phyloP scores from a whole-genome alignment of 2,888 invertebrate species.

The Limnephilus lunatus region DNA sequence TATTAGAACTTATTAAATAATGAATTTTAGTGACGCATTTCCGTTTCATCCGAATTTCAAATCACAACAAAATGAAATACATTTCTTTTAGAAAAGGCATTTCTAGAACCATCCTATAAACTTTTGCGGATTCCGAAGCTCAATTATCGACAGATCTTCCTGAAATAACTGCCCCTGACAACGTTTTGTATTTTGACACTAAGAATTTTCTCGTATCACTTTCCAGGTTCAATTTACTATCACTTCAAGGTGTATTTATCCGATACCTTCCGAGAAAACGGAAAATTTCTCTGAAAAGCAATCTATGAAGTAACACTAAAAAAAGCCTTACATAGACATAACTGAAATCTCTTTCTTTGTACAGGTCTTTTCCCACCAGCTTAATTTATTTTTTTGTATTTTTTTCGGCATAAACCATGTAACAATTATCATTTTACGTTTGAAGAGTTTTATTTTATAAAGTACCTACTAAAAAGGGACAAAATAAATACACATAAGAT shows the following conservation, averaged over 20 bases:
- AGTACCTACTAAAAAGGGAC: too few relatives aligned
- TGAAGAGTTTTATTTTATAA: too few relatives aligned
- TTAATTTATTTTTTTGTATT: neutral
- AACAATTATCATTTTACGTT: too few relatives aligned
- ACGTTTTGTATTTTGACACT: neutral
- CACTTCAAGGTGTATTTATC: neutral
- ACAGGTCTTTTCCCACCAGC: neutral
- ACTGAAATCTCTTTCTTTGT: neutral
- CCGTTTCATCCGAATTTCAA: too few relatives aligned
- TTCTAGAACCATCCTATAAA: neutral
- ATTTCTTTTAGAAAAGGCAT: neutral
- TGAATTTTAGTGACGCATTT: too few relatives aligned
- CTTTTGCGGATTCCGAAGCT: neutral
- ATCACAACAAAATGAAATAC: too few relatives aligned
- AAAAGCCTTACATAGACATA: neutral
- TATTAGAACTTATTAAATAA: too few relatives aligned
- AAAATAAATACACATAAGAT: too few relatives aligned
- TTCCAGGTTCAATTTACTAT: neutral
- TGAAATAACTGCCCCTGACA: neutral
- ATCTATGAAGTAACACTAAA: neutral
- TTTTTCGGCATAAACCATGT: too few relatives aligned
- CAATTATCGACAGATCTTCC: neutral
- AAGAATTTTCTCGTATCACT: neutral
- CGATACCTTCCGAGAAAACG: neutral
- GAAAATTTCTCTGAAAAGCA: neutral